phyloP scores from a whole-genome alignment of 2,797 vertebrate species.

The Chelon labrosus region DNA sequence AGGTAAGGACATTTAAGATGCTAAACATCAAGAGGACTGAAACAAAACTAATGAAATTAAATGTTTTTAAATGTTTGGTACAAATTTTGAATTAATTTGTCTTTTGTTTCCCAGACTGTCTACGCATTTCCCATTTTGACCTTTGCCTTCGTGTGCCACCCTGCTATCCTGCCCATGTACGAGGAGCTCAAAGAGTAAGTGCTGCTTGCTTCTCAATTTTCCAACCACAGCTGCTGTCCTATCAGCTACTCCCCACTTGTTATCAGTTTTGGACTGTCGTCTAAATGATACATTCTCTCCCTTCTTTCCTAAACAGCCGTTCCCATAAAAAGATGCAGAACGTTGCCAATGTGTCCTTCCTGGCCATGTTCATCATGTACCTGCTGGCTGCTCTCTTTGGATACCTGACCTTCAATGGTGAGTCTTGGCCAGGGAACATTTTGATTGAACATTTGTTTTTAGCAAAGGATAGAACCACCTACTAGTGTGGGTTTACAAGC shows the following conservation, averaged over 20 bases:
- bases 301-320: slow-evolving; percentile 82
- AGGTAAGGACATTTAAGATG: slow-evolving; percentile 80
- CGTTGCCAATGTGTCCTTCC: slow-evolving; percentile 96
- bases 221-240: not conserved
- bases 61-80: not conserved
- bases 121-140: slow-evolving; percentile 97
- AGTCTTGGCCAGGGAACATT: slow-evolving; percentile 52
- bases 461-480: not conserved
- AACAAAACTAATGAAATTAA: fast-evolving
- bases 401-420: slow-evolving; percentile 97
- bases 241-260: not conserved
- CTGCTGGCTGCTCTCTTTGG: slow-evolving; percentile 96
- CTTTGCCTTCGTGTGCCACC: slow-evolving; percentile 98
- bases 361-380: slow-evolving; percentile 98
- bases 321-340: slow-evolving; percentile 95
- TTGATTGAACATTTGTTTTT: not conserved
- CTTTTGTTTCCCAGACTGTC: slow-evolving; percentile 86
- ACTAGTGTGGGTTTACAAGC: not conserved
- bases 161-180: slow-evolving; percentile 97
- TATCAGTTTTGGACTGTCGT: not conserved
- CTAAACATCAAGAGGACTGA: not conserved
- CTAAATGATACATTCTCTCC: not conserved
- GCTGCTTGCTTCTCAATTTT: not conserved
- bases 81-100: not conserved
- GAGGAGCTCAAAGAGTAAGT: slow-evolving; percentile 95